phyloP scores from a whole-genome alignment of 2,888 invertebrate species.

The Aphrophora alni region DNA sequence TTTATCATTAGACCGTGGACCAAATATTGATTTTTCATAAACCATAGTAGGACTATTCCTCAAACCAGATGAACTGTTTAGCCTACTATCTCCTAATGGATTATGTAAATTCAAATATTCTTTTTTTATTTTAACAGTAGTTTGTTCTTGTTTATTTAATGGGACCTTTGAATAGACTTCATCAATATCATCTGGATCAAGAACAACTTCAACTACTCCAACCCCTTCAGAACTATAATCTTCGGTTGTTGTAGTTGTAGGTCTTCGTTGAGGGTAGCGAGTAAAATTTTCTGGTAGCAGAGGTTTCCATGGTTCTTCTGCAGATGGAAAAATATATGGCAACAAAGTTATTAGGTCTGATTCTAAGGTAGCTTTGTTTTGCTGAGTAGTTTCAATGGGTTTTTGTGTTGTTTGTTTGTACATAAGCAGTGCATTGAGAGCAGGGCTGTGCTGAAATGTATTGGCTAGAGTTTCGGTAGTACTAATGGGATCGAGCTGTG shows the following conservation, averaged over 20 bases:
- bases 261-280: slow-evolving; percentile 33
- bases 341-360: slow-evolving; percentile 37
- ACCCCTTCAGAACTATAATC: slow-evolving; percentile 49
- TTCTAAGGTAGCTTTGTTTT: slow-evolving; percentile 59
- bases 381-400: slow-evolving; percentile 69
- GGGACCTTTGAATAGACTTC: neutral
- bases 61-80: neutral
- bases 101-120: slow-evolving; percentile 13
- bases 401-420: slow-evolving; percentile 52
- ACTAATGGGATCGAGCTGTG: neutral
- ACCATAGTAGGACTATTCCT: neutral
- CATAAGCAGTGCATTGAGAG: slow-evolving; percentile 18
- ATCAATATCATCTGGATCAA: slow-evolving; percentile 51
- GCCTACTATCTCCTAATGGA: neutral
- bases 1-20: slow-evolving; percentile 33
- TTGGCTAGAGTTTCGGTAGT: neutral
- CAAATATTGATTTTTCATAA: slow-evolving; percentile 25
- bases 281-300: slow-evolving; percentile 44
- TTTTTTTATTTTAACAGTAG: neutral
- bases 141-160: neutral
- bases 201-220: slow-evolving; percentile 57
- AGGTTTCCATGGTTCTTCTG: slow-evolving; percentile 47
- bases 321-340: slow-evolving; percentile 33
- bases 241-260: slow-evolving; percentile 25
- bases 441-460: slow-evolving; percentile 30